Evolutionary conservation across 2,113 vertebrate genomes (phyloP), one percentile per base, ranked within the genome.

Genomic region (Hippocampus guttulatus): DNA sequence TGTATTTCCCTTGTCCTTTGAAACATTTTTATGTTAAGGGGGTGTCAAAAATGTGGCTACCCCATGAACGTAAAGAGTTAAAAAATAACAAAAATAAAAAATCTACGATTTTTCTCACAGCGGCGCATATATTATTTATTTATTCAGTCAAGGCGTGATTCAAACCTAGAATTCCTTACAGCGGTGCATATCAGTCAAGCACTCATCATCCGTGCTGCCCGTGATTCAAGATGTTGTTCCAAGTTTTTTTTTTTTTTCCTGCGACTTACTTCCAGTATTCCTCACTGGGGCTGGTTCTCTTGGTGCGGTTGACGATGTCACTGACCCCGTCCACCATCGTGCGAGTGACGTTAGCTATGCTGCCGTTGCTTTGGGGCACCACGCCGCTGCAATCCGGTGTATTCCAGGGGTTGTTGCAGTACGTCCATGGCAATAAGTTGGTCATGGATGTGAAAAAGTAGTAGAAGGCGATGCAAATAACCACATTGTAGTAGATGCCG

Each of bases 401-500:
- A 91, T 99, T 98, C 97, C 97, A 99, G 67, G 90, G 70, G 90
- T 98, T 99, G 87, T 91, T 94, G 91, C 97, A 99, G 93, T 96
- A 98, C 0, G 97, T 95, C 97, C 97, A 98, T n/a, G 97, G 97
- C 85, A 99, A 91, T 82, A 97, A 84, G 2, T 75, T 94, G 0
- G 95, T 96, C 96, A 98, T 98, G 83, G 97, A 99, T 62, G 91
- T 93, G 91, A 99, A 99, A 90, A 99, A 99, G 93, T 98, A 99
- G 92, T 99, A 98, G 93, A 99, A 97, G 84, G 97, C 94, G 43
- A 99, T 95, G 90, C 95, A 98, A 86, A 99, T 98, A 85, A 99
- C 96, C 90, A 99, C 96, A 25, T 99, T 99, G 94, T 99, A 99
- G 87, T 99, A 99, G 90, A 99, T 98, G 61, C 97, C 97, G 38